Conservation (phyloP, 35 echinoderm and acorn worm species). For the Apostichopus japonicus region DNA sequence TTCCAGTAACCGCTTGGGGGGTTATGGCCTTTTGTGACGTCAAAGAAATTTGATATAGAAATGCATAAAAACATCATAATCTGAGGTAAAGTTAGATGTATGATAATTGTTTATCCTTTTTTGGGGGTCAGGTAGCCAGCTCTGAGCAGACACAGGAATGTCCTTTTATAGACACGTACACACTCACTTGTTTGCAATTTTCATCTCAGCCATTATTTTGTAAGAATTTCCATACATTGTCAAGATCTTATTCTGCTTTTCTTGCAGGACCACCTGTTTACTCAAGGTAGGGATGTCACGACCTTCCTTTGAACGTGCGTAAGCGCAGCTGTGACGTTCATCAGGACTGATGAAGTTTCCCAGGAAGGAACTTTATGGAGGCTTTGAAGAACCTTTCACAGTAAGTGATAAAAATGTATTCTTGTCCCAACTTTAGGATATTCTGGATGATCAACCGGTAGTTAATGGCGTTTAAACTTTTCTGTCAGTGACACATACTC, state of each 20-base stretch:
- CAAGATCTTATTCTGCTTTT: too few species aligned
- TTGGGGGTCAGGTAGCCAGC: neutral
- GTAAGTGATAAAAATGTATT: neutral
- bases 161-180: neutral
- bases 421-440: neutral
- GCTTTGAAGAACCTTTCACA: neutral
- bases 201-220: neutral
- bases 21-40: neutral
- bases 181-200: neutral
- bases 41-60: neutral
- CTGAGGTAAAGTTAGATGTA: neutral
- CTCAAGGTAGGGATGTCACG: neutral
- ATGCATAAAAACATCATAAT: neutral
- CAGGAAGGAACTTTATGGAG: neutral
- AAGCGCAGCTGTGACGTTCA: neutral
- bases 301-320: constrained; percentile 2
- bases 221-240: neutral
- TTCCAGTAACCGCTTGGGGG: neutral
- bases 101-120: neutral
- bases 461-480: neutral
- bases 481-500: neutral
- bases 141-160: neutral
- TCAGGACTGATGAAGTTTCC: neutral
- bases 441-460: neutral
- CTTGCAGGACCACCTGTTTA: too few species aligned